Evolutionary conservation across 2,113 vertebrate species (phyloP), one percentile per base, ranked within the genome.

Genomic region (Pimephales promelas): DNA sequence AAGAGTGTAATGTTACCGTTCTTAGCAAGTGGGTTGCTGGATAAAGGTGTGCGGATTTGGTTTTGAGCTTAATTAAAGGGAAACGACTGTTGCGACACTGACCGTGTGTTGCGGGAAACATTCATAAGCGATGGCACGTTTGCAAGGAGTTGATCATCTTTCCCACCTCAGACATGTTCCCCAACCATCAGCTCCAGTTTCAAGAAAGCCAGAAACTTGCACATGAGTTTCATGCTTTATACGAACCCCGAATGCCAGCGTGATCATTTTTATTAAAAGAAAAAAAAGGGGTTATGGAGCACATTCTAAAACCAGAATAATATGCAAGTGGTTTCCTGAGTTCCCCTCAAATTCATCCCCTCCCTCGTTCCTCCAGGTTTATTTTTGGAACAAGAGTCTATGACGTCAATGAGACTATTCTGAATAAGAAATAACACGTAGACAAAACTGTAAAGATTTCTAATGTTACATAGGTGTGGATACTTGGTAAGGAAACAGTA

Each of bases 161-260:
- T 90, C 85, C 89, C 85, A 70, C 36, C 16, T 52, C 81, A 24
- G 76, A 89, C 61, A 74, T 64, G 79, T 45, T 75, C 88, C 88
- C 59, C 79, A 85, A 81, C 52, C 87, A 76, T 86, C 86, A 66
- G 45, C 40, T 78, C 45, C 24, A 45, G 52, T 59, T 82, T 79
- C 83, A 83, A 79, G 18, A 20, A 28, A 62, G 75, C 76, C 54
- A 34, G 16, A 26, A 78, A 26, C 36, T 59, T 64, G 56, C 28
- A 3, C 47, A 40, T 62, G n/a, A 79, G 45, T 61, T 40, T 85
- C 49, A 86, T 57, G 79, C 56, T 78, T 68, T 54, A 49, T 59
- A 62, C 56, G 40, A 87, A 74, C 61, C 78, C 56, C 73, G 5
- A 45, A 73, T 75, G 74, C 64, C 79, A 73, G 22, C 84, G 71